Conservation (phyloP, 2,797 vertebrate genomes). For the Gastrophryne carolinensis region DNA sequence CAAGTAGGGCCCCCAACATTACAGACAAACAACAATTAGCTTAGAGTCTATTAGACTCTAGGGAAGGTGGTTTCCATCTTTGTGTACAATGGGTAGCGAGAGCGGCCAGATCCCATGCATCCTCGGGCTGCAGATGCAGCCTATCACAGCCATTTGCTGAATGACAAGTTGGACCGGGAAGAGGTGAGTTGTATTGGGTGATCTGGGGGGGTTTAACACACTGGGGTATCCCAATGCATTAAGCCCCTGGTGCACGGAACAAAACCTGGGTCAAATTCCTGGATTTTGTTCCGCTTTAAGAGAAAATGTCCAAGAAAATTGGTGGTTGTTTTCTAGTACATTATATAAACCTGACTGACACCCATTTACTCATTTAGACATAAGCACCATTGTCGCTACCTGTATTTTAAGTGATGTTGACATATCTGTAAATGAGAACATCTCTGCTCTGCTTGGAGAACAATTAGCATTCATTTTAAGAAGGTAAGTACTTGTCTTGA, state of each 20-base stretch:
- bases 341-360: not conserved
- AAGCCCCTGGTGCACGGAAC: too few species aligned
- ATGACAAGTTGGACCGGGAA: too few species aligned
- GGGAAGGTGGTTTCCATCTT: too few species aligned
- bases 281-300: not conserved
- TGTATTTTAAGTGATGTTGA: constrained; percentile 17
- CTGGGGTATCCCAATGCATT: not conserved
- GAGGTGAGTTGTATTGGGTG: too few species aligned
- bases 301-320: too few species aligned
- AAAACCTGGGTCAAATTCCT: not conserved
- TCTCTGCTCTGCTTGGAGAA: not conserved
- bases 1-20: too few species aligned
- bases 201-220: not conserved
- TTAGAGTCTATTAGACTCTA: too few species aligned
- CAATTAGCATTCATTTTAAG: constrained; percentile 21
- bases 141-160: too few species aligned
- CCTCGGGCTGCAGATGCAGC: too few species aligned
- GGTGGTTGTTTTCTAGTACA: constrained; percentile 19
- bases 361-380: not conserved
- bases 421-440: constrained; percentile 10
- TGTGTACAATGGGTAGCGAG: too few species aligned
- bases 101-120: too few species aligned
- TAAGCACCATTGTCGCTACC: not conserved
- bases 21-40: too few species aligned
- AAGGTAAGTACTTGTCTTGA: constrained; percentile 5